These are phyloP conservation scores for Pitta sordida DNA, from an alignment of 2,113 vertebrate species.

Conservation along the genomic window DNA sequence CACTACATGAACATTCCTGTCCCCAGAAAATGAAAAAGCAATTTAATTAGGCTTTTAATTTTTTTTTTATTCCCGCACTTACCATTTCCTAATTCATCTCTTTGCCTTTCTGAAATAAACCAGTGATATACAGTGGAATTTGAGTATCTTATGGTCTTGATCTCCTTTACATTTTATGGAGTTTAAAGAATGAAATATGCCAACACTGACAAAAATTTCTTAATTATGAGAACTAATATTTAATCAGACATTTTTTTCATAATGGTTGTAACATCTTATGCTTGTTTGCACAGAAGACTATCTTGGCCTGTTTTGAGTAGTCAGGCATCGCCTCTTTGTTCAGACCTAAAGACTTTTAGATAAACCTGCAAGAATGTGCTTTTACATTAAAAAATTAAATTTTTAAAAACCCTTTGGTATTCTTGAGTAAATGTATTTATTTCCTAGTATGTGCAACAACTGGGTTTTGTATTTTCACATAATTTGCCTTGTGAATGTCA, in stretches of 20 bases:
- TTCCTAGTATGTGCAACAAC: conserved; percentile 69
- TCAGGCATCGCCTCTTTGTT: conserved; percentile 75
- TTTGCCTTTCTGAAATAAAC: conserved; percentile 65
- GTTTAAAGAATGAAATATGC: not conserved
- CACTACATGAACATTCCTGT: not conserved
- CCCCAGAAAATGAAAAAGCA: not conserved
- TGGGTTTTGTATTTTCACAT: conserved; percentile 76
- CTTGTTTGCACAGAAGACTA: conserved; percentile 79
- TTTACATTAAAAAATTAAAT: conserved; percentile 68
- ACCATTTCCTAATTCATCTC: conserved; percentile 52
- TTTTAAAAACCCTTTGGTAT: conserved; percentile 74
- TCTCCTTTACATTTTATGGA: not conserved
- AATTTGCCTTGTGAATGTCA: conserved; percentile 73
- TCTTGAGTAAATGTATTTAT: conserved; percentile 74
- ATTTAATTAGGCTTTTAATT: not conserved
- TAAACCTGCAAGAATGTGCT: conserved; percentile 78
- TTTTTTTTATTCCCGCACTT: not conserved
- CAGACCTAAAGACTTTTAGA: conserved; percentile 73
- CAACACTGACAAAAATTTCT: not conserved
- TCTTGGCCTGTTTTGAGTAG: conserved; percentile 66
- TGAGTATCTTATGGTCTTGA: not conserved
- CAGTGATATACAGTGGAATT: not conserved
- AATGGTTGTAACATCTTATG: conserved; percentile 69
- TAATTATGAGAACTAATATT: conserved; percentile 58
- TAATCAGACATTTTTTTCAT: conserved; percentile 59